Evolutionary conservation across 2,113 vertebrate genomes (phyloP), one percentile per base, ranked within the genome.

Genomic region (Chaenocephalus aceratus): DNA sequence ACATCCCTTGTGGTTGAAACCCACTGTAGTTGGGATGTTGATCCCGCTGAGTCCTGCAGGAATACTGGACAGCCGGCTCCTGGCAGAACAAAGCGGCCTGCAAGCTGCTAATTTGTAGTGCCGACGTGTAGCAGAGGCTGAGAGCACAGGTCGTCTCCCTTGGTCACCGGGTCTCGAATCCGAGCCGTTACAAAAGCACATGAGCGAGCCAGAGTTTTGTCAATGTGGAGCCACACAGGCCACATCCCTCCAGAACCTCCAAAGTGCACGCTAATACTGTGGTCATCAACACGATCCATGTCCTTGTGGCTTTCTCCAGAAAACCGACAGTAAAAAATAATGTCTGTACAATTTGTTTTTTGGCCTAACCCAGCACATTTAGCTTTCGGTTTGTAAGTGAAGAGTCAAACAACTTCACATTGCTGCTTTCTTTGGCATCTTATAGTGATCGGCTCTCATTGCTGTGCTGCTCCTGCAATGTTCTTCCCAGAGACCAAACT

Each of bases 91-190:
- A 85, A 63, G 58, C 4, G 0, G 58, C 58, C 58, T 70, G 52
- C 36, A 0, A 80, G 85, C 48, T 75, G 64, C 85, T 81, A 63
- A 85, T 85, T 87, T 85, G 74, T 3, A 87, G 82, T 85, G 79
- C 18, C 6, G 67, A 44, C 15, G 75, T 83, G 79, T 79, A 70
- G 66, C 44, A 4, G 63, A 80, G 70, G 57, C 80, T 49, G 46
- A 81, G 72, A 85, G 56, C 79, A 72, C 70, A 78, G 80, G 79
- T 86, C 79, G n/a, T 90, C 69, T 88, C 75, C 78, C 60, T 63
- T 82, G 78, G 86, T 84, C 80, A 86, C 85, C 63, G 16, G 48
- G 78, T 64, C 77, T 74, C 15, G 0, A 85, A 67, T 75, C 79
- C 69, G 49, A 65, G 74, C 73, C 54, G 9, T 59, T 66, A 73